Base-by-base conservation (phyloP, 2,888 invertebrate species). In the Choristoneura rosaceana region DNA sequence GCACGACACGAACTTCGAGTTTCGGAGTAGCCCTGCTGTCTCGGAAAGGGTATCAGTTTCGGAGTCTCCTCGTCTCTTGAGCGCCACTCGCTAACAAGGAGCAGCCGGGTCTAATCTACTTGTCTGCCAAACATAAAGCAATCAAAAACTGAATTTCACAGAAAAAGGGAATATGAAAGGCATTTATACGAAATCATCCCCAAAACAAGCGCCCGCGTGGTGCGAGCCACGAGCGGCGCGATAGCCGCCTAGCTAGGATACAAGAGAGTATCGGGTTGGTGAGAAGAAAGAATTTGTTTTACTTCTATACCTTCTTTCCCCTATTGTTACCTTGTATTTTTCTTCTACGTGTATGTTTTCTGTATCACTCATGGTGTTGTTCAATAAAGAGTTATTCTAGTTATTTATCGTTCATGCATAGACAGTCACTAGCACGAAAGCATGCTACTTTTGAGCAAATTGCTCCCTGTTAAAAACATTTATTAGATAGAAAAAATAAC, bases 81-180 rank as follows among this genome's bases (percentile, higher is more conserved):
- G 15, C 5, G 50, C 12, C 55, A 9, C 55, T 7, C 47, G 55
- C 3, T 10, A 25, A 60, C 33, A 45, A 10, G 63, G 47, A 43
- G 12, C 61, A 58, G 68, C 67, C 38, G 15, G 41, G 43, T n/a
- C 41, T 73, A 73, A 73, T 73, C 69, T 69, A 73, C 69, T 73
- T 73, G 73, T 73, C 69, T 73, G 73, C 69, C 71, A 73, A 73
- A 73, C 73, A 73, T 73, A 69, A 73, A 73, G 73, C 73, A 73
- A 73, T 73, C 73, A 73, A 69, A 73, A 73, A 69, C 52, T 73
- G 73, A 73, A 73, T 69, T 73, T 69, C 68, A 73, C 69, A 64
- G 73, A 69, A 73, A 73, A 73, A 71, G 71, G 69, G 68, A 73
- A 73, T 73, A 73, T 73, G 73, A 69, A 64, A 73, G 68, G 68